Evolutionary conservation across 2,113 vertebrate genomes (phyloP).

Genomic region (Tringa solitaria): DNA sequence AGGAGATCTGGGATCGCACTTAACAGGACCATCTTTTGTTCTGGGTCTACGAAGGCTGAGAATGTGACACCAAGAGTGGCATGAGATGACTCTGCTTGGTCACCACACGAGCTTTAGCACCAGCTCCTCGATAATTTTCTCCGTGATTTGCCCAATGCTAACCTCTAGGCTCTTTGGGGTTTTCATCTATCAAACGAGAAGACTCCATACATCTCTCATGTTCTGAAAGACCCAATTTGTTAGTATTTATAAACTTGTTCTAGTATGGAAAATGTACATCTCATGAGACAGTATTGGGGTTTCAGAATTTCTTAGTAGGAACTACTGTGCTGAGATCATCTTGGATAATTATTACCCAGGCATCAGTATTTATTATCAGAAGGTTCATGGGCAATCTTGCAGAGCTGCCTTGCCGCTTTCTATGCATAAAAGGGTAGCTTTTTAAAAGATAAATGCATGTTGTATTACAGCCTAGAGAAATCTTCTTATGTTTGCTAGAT

Average conservation of each 20-base stretch:
- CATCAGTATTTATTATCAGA: not conserved
- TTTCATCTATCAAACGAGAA: not conserved
- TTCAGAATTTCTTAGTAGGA: not conserved
- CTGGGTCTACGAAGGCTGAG: not conserved
- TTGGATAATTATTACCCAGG: not conserved
- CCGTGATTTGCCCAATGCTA: not conserved
- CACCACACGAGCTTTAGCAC: not conserved
- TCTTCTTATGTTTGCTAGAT: not conserved
- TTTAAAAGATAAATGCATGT: not conserved
- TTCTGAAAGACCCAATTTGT: not conserved
- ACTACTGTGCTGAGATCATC: not conserved
- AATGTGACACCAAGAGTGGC: not conserved
- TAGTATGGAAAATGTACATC: not conserved
- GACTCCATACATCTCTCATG: not conserved
- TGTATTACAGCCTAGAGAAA: not conserved
- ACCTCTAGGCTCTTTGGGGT: not conserved
- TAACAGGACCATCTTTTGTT: not conserved
- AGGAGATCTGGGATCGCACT: not conserved
- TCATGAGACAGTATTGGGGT: not conserved
- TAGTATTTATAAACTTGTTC: not conserved
- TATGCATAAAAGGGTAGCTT: not conserved
- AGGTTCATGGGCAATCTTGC: not conserved
- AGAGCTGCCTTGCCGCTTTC: not conserved
- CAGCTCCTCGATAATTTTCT: not conserved
- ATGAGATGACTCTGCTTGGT: not conserved